Conservation (phyloP, 2,888 invertebrate genomes). For the Heliothis peltigera region DNA sequence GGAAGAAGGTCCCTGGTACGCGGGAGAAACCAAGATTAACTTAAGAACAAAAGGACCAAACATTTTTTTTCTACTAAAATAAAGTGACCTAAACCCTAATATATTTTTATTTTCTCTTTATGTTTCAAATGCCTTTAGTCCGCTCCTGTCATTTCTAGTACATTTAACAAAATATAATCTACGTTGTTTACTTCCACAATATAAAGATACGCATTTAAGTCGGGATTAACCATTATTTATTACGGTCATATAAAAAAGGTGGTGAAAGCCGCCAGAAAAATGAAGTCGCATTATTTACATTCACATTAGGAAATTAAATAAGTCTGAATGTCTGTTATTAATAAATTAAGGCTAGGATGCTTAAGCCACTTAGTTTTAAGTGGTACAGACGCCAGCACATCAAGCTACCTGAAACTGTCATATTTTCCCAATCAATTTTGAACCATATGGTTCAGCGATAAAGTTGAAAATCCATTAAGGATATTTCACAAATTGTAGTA, state of each 20-base stretch:
- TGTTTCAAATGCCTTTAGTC: slow-evolving; percentile 28
- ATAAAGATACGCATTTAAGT: slow-evolving; percentile 61
- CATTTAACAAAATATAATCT: slow-evolving; percentile 59
- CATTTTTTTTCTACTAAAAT: neutral
- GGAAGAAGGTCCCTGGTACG: no score
- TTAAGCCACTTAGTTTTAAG: slow-evolving; percentile 6
- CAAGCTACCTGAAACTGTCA: no score
- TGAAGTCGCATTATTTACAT: slow-evolving; percentile 57
- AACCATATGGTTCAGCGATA: no score
- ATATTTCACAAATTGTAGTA: no score
- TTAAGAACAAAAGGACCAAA: neutral
- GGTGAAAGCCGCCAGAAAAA: slow-evolving; percentile 55
- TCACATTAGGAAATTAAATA: slow-evolving; percentile 62
- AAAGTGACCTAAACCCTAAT: slow-evolving; percentile 9
- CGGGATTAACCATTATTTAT: slow-evolving; percentile 68
- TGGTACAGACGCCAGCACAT: no score
- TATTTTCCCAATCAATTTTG: no score
- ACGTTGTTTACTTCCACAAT: slow-evolving; percentile 52
- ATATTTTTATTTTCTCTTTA: slow-evolving; percentile 15
- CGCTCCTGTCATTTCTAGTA: slow-evolving; percentile 45
- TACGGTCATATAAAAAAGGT: slow-evolving; percentile 66
- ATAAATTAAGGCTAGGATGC: slow-evolving; percentile 23
- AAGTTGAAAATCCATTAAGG: no score
- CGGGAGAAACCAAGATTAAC: no score
- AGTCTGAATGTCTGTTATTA: slow-evolving; percentile 49